A percentile compares a stretch with the other conserved stretches of the same genome.
Evolutionary conservation across 2,113 vertebrate genomes (phyloP).

Genomic region (Donacobius atricapilla): DNA sequence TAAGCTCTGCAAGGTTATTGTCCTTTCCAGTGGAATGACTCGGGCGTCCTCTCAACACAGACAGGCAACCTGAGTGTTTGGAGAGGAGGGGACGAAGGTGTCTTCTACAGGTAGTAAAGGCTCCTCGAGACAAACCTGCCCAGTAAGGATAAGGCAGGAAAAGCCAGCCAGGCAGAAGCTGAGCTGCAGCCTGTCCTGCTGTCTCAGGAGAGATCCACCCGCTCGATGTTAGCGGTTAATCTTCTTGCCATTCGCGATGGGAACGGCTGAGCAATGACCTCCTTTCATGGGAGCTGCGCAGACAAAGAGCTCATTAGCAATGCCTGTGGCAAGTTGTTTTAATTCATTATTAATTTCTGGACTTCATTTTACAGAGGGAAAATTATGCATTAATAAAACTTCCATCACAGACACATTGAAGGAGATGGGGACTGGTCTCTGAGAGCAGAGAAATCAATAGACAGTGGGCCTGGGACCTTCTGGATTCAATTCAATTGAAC

Average conservation of each 20-base stretch:
- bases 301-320: slow-evolving; percentile 61
- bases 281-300: slow-evolving; percentile 17
- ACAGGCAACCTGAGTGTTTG: background rate
- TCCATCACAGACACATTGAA: background rate
- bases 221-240: background rate
- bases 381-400: slow-evolving; percentile 57
- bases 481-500: background rate
- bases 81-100: background rate
- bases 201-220: background rate
- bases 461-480: background rate
- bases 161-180: background rate
- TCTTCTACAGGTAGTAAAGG: background rate
- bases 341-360: slow-evolving; percentile 66
- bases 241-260: background rate
- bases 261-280: slow-evolving; percentile 44
- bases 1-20: slow-evolving; percentile 33
- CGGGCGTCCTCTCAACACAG: background rate
- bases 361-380: slow-evolving; percentile 38
- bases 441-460: background rate
- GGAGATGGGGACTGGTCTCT: background rate
- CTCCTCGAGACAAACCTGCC: background rate
- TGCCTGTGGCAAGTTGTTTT: slow-evolving; percentile 52
- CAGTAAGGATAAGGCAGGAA: background rate
- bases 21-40: background rate
- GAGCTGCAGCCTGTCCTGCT: background rate